Conservation (phyloP, 2,888 invertebrate genomes). For the Lissocephala sabroskyi region DNA sequence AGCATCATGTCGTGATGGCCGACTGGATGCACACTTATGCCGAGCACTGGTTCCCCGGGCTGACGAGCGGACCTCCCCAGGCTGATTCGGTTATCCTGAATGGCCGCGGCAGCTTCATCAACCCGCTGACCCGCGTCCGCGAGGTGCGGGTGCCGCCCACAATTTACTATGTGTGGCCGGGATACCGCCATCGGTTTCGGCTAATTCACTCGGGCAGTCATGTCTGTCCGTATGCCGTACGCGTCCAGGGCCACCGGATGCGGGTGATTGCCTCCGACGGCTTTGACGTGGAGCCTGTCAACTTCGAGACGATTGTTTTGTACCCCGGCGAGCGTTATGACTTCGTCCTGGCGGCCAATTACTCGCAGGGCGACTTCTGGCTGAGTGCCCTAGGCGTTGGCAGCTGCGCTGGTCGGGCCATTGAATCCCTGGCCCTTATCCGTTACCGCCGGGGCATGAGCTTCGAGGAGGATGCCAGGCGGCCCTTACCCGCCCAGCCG, state of each 20-base stretch:
- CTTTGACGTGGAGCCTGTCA: constrained; percentile 45
- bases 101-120: constrained; percentile 52
- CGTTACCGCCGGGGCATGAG: constrained; percentile 25
- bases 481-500: constrained; percentile 25
- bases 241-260: constrained; percentile 65
- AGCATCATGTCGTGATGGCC: constrained; percentile 81
- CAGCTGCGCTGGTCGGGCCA: constrained; percentile 30
- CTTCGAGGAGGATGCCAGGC: background rate
- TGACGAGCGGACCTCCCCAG: constrained; percentile 27
- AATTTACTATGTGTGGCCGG: constrained; percentile 48
- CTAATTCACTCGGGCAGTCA: constrained; percentile 67
- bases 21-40: constrained; percentile 84
- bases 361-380: constrained; percentile 62
- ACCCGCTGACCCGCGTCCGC: constrained; percentile 23
- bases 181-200: constrained; percentile 68
- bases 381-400: constrained; percentile 48
- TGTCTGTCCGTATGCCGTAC: constrained; percentile 65
- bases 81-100: constrained; percentile 61
- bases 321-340: constrained; percentile 74
- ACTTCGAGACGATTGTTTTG: constrained; percentile 53
- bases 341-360: constrained; percentile 71
- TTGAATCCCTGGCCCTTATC: constrained; percentile 53
- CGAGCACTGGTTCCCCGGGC: constrained; percentile 56
- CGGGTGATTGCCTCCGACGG: constrained; percentile 69
- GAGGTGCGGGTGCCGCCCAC: constrained; percentile 36